Evolutionary conservation across 2,888 invertebrate species (phyloP).

Genomic region (Scaptomyza reducta): DNA sequence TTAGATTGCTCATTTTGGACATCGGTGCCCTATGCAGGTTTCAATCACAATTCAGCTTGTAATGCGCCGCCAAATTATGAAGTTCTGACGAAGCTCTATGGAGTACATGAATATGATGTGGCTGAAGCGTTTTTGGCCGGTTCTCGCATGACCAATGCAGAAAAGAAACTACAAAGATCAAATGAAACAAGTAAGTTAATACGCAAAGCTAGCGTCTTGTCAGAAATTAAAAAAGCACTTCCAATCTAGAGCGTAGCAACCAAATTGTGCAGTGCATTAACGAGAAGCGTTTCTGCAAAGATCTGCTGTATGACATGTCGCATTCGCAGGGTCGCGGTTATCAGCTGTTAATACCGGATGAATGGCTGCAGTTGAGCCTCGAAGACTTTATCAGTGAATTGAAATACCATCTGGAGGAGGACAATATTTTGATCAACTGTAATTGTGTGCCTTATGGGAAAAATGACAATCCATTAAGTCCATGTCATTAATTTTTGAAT

Average conservation of each 20-base stretch:
- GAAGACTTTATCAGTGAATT: background rate
- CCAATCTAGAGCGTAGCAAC: background rate
- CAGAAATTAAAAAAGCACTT: background rate
- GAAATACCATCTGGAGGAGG: background rate
- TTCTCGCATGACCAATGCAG: background rate
- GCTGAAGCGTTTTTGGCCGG: background rate
- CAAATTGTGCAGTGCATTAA: background rate
- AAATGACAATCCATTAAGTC: too few relatives aligned
- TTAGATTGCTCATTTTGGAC: constrained; percentile 1
- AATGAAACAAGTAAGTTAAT: constrained; percentile 8
- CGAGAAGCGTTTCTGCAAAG: constrained; percentile 16
- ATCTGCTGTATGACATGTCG: constrained; percentile 22
- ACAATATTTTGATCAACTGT: background rate
- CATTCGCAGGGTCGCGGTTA: background rate
- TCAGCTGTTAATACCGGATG: background rate
- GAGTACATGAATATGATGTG: constrained; percentile 13
- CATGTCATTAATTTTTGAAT: background rate
- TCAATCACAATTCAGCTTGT: background rate
- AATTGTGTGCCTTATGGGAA: constrained; percentile 3
- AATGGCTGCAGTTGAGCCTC: background rate
- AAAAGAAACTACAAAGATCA: background rate
- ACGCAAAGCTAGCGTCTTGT: background rate
- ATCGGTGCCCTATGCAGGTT: constrained; percentile 26
- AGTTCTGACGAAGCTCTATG: background rate
- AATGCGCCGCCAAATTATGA: rapidly evolving